These are phyloP conservation scores for Mercenaria mercenaria DNA, from an alignment of 1,140 invertebrate species.

Conservation along the genomic window DNA sequence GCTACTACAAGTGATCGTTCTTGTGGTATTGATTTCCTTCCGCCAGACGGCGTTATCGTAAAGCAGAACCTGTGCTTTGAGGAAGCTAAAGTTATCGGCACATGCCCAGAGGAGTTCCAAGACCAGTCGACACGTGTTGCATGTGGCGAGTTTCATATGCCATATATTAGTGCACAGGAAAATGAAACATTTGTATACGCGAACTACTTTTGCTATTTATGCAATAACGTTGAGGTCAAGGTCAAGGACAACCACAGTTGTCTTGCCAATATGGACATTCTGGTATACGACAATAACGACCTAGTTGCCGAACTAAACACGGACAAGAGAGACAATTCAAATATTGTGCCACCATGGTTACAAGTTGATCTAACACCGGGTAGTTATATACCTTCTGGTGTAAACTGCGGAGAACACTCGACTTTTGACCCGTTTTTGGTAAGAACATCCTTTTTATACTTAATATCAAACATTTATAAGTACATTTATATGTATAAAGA, in stretches of 20 bases:
- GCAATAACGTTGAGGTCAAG: conserved; percentile 1
- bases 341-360: conserved; percentile 22
- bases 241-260: not conserved
- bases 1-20: not conserved
- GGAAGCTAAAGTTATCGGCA: not conserved
- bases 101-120: not conserved
- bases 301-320: conserved; percentile 45
- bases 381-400: conserved; percentile 21
- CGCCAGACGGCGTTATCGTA: not conserved
- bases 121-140: not conserved
- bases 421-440: conserved; percentile 44
- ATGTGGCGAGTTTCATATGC: conserved; percentile 24
- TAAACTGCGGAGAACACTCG: not conserved
- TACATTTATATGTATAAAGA: no score
- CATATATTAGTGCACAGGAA: conserved; percentile 26
- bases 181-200: conserved; percentile 2
- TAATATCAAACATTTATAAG: no score
- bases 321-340: not conserved
- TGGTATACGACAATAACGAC: not conserved
- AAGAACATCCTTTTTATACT: not conserved
- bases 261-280: not conserved
- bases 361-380: conserved; percentile 4
- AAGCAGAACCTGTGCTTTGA: conserved; percentile 25
- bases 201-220: conserved; percentile 55
- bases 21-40: conserved; percentile 44